A percentile compares a stretch with the other conserved stretches of the same genome.
Evolutionary conservation across 2,113 vertebrate species (phyloP).

Genomic region (Hemiscyllium ocellatum): DNA sequence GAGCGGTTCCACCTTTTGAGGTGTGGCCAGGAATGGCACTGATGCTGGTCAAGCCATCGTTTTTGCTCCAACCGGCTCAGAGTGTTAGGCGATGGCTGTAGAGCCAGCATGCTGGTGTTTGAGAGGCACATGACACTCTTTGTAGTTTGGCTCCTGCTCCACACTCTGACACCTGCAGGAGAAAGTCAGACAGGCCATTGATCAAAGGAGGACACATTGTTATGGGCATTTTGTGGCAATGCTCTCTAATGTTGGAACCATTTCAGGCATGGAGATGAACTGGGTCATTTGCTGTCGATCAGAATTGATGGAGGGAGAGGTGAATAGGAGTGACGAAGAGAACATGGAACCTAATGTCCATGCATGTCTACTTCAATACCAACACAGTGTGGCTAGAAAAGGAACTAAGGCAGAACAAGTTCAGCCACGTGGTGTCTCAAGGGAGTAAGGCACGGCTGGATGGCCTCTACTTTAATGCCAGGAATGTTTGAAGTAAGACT

Average conservation of each 20-base stretch:
- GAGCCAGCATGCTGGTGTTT: background rate
- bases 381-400: no score
- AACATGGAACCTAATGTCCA: no score
- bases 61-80: background rate
- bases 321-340: background rate
- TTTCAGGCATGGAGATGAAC: background rate
- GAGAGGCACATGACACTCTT: background rate
- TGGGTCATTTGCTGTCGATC: background rate
- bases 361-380: no score
- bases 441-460: no score
- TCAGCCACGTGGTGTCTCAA: no score
- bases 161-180: background rate
- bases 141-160: background rate
- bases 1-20: background rate
- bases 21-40: background rate
- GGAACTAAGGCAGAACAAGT: no score
- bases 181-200: no score
- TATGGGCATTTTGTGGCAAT: background rate
- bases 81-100: no score
- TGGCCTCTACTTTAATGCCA: no score
- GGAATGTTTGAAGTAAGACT: no score
- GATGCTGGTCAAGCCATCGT: background rate
- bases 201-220: background rate
- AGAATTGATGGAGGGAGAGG: background rate
- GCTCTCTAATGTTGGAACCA: background rate